Conservation (phyloP, 2,113 vertebrate species). For the Erythrolamprus reginae region DNA sequence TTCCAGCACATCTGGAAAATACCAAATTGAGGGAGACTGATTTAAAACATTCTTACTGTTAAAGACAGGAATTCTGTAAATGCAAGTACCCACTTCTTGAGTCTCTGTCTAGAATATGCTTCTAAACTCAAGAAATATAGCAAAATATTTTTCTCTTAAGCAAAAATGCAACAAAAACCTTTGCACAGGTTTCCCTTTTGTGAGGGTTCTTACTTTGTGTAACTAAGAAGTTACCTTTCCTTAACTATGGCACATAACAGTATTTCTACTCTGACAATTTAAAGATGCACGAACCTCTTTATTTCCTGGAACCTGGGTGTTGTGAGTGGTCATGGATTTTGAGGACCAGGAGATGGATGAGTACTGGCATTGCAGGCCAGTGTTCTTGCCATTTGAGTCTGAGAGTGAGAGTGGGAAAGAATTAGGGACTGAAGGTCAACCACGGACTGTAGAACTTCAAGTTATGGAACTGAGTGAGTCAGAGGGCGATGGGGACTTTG, state of each 20-base stretch:
- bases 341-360: no score
- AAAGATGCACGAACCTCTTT: neutral
- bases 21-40: neutral
- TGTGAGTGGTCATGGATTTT: no score
- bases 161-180: neutral
- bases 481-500: no score
- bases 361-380: no score
- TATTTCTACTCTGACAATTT: neutral
- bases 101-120: conserved; percentile 47
- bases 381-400: no score
- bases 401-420: no score
- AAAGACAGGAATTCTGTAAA: conserved; percentile 72
- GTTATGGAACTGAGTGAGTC: no score
- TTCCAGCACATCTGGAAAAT: neutral
- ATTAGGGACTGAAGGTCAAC: no score
- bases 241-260: no score
- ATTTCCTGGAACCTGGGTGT: no score
- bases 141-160: neutral
- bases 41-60: conserved; percentile 54
- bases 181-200: neutral
- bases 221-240: neutral
- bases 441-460: no score
- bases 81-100: conserved; percentile 35
- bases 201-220: neutral
- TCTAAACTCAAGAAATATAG: conserved; percentile 25